phyloP scores from a whole-genome alignment of 1,140 invertebrate species.

The Pogonus chalceus region DNA sequence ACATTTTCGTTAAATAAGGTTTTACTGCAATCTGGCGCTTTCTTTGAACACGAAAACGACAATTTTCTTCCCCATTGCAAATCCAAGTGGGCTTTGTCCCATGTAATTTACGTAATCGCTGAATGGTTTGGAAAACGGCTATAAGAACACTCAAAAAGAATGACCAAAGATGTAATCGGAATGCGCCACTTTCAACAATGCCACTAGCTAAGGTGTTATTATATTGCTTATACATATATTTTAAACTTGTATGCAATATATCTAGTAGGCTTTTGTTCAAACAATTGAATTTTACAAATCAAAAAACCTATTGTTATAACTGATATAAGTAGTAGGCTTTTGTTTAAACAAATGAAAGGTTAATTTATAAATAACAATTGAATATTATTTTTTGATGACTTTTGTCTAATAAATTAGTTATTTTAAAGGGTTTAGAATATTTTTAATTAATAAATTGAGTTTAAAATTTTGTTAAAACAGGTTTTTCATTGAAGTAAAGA shows the following conservation, averaged over 20 bases:
- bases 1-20: too few relatives aligned
- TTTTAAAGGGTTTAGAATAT: too few relatives aligned
- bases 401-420: too few relatives aligned
- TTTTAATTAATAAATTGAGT: too few relatives aligned
- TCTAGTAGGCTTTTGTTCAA: background rate
- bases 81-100: background rate
- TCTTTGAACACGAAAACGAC: background rate
- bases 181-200: background rate
- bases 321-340: too few relatives aligned
- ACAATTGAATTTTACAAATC: background rate
- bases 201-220: background rate
- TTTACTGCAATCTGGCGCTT: background rate
- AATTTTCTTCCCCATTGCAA: background rate
- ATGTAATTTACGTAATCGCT: background rate
- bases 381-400: too few relatives aligned
- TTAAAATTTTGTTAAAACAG: too few relatives aligned
- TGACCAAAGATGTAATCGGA: background rate
- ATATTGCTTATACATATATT: too few relatives aligned
- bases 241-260: too few relatives aligned
- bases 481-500: too few relatives aligned
- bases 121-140: conserved; percentile 4
- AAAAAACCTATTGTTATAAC: background rate
- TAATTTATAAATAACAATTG: background rate
- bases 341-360: background rate
- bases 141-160: background rate